phyloP scores from a whole-genome alignment of 2,888 invertebrate species.

The Desoria tigrina region DNA sequence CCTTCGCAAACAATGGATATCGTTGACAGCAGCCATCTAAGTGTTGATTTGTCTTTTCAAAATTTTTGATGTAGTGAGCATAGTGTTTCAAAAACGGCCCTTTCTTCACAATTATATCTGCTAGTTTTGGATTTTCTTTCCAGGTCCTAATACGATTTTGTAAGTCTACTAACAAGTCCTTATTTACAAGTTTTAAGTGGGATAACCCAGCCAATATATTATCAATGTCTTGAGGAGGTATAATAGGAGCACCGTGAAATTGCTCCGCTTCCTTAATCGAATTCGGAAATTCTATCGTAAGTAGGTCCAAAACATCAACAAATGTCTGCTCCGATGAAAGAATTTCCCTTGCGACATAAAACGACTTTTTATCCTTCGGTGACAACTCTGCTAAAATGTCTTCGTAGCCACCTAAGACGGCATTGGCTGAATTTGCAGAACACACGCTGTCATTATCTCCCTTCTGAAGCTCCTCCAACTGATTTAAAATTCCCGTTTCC shows the following conservation, averaged over 20 bases:
- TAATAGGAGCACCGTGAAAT: slow-evolving; percentile 55
- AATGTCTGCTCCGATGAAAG: slow-evolving; percentile 63
- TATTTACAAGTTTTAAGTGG: slow-evolving; percentile 61
- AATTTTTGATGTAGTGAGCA: slow-evolving; percentile 62
- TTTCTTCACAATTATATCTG: slow-evolving; percentile 63
- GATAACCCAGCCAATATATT: slow-evolving; percentile 62
- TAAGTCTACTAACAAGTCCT: slow-evolving; percentile 61
- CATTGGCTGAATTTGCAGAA: slow-evolving; percentile 25
- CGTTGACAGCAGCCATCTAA: slow-evolving; percentile 61
- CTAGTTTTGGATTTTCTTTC: slow-evolving; percentile 58
- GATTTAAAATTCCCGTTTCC: not conserved
- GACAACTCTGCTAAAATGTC: slow-evolving; percentile 45
- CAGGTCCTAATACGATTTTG: slow-evolving; percentile 60
- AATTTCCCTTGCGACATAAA: slow-evolving; percentile 62
- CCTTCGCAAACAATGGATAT: slow-evolving; percentile 60
- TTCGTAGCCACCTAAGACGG: slow-evolving; percentile 39
- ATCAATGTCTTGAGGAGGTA: slow-evolving; percentile 59
- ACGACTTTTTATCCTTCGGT: slow-evolving; percentile 57
- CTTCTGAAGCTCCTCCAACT: slow-evolving; percentile 29
- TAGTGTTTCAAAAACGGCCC: slow-evolving; percentile 65
- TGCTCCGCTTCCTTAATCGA: slow-evolving; percentile 56
- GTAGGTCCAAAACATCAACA: slow-evolving; percentile 61
- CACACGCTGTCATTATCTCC: slow-evolving; percentile 44
- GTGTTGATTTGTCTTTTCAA: slow-evolving; percentile 59
- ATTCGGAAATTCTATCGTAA: slow-evolving; percentile 61